Evolutionary conservation across 2,888 invertebrate genomes (phyloP), one percentile per base, ranked within the genome.

Genomic region (Hirtodrosophila confusa): DNA sequence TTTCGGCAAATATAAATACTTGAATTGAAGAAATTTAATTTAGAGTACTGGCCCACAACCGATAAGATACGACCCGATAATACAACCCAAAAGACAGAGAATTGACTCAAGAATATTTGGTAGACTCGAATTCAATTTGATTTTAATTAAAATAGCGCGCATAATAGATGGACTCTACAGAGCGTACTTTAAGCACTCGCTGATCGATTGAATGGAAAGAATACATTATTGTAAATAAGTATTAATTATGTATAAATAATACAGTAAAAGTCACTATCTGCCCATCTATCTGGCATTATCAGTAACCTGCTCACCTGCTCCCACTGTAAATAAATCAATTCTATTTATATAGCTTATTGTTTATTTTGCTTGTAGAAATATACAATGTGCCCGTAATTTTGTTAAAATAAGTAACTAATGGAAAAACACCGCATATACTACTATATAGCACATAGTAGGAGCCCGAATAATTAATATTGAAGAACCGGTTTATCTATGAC

Each of bases 11-110:
- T 64, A 36, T 44, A 53, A 64, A 63, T 57, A 76, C 49, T 54
- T 76, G 54, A 57, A 67, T 61, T 43, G 58, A 72, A 47, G 65
- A 75, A 68, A 71, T 78, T 82, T 80, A 80, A 80, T 80, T 80
- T 82, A 68, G 48, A 78, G 58, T 62, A 58, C 49, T 48, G 12
- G 12, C 17, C 40, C 29, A 31, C 17, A 33, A 10, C 24, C 40
- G 72, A 73, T 73, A 73, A 73, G 72, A 73, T 73, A 72, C 10
- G 62, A 35, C 9, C n/a, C 24, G 6, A 29, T 45, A 53, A 69
- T 49, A 33, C 68, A 7, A 48, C 3, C 27, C 4, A 5, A 9
- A 10, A 54, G 49, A 57, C 57, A 39, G 31, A 8, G 12, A 45
- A 51, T 23, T 44, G 27, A 48, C 37, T 39, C 33, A 37, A 12